These are phyloP conservation scores for Deilephila elpenor DNA, from an alignment of 2,888 invertebrate genomes.

Conservation along the genomic window DNA sequence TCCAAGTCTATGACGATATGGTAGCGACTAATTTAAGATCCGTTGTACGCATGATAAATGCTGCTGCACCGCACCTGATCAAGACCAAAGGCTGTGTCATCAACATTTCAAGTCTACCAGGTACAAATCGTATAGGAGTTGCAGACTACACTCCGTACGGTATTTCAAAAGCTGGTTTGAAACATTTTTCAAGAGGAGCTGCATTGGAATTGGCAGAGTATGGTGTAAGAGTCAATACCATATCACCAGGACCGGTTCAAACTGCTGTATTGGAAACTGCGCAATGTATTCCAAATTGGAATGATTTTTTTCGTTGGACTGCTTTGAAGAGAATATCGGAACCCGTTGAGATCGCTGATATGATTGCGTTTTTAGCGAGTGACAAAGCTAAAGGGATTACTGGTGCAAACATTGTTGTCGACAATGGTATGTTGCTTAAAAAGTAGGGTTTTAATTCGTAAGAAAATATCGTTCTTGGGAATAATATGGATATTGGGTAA, in stretches of 20 bases:
- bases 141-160: conserved; percentile 32
- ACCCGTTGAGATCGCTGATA: conserved; percentile 42
- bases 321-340: conserved; percentile 34
- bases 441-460: neutral
- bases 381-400: conserved; percentile 47
- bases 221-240: conserved; percentile 87
- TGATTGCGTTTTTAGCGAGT: conserved; percentile 47
- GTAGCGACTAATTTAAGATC: conserved; percentile 44
- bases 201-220: conserved; percentile 86
- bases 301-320: conserved; percentile 6
- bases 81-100: conserved; percentile 49
- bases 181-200: conserved; percentile 88
- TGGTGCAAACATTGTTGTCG: conserved; percentile 37
- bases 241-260: conserved; percentile 42
- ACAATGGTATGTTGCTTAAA: conserved; percentile 24
- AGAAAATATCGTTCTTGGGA: neutral
- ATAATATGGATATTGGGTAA: too few relatives aligned
- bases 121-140: conserved; percentile 3
- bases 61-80: conserved; percentile 41
- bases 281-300: conserved; percentile 17
- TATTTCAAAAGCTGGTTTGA: conserved; percentile 55
- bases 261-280: conserved; percentile 34
- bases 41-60: conserved; percentile 37
- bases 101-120: conserved; percentile 41
- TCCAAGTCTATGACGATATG: conserved; percentile 41